Base-by-base conservation (phyloP, 2,797 vertebrate genomes). In the Pseudochirops cupreus region DNA sequence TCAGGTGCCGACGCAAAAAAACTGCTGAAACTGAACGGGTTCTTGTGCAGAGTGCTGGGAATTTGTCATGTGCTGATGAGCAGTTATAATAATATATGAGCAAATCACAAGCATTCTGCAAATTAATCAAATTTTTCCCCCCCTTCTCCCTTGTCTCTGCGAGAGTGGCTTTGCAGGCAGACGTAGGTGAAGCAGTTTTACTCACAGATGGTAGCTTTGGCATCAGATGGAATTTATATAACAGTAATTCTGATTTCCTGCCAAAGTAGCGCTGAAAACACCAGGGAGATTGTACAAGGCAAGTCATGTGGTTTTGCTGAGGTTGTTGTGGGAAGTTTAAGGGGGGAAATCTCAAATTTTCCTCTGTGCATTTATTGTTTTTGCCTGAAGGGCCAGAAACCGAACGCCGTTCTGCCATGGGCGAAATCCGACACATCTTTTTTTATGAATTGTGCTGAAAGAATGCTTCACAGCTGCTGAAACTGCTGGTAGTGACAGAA, bases 191-290 rank as follows among this genome's bases (percentile, higher is more conserved):
- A 98, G 98, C 99, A 98, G 99, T 98, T 98, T 98, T 98, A 98
- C 99, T 99, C 99, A 99, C 99, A 99, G 99, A 99, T 99, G 99
- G 99, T 98, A 98, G 98, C 98, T 98, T 98, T 99, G 99, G 99
- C 99, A 99, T 99, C 99, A 99, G 99, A 99, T 99, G 99, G 99
- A 99, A 99, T 99, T 99, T 99, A 99, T 99, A 99, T 99, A 99
- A 99, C 99, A 99, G 98, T 98, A 98, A 99, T 99, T 99, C 99
- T 99, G 99, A 99, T 98, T 99, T 98, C 98, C 98, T 99, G 99
- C 99, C 99, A 99, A 99, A 99, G 99, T 98, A 98, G 98, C 99
- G 98, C 98, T 97, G 98, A 98, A 98, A 98, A 99, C 99, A 99
- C 99, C 98, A 98, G 99, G 98, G 99, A 99, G 98, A 99, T 98